phyloP scores from a whole-genome alignment of 2,888 invertebrate genomes.

The Bombylius discolor region DNA sequence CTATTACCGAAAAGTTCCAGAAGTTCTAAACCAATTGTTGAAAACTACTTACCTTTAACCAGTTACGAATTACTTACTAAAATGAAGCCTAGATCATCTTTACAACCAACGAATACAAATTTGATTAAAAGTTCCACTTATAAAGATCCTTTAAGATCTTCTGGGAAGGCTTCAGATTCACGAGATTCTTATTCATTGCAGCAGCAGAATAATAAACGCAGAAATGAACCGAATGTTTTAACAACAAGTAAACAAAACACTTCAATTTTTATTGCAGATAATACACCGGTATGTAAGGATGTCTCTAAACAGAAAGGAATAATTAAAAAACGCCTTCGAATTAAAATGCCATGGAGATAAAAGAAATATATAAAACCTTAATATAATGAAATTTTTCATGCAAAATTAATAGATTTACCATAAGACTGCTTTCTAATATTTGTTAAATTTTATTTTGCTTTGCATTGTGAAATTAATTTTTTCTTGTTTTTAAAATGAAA shows the following conservation, averaged over 20 bases:
- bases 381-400: no score
- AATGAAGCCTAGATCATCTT: not conserved
- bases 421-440: no score
- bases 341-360: not conserved
- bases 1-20: not conserved
- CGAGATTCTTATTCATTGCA: not conserved
- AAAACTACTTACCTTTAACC: conserved; percentile 5
- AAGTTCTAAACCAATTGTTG: not conserved
- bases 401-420: no score
- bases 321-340: not conserved
- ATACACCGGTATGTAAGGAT: not conserved
- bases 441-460: no score
- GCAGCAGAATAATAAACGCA: not conserved
- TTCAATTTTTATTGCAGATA: not conserved
- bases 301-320: not conserved
- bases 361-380: not conserved
- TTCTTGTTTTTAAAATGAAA: no score
- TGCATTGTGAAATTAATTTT: no score
- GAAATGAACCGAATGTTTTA: not conserved
- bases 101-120: no score
- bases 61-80: conserved; percentile 9
- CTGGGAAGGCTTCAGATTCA: not conserved
- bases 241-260: not conserved
- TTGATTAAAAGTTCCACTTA: no score
- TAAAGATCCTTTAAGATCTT: not conserved